Conservation (phyloP, 2,888 invertebrate genomes). For the Plebejus argus region DNA sequence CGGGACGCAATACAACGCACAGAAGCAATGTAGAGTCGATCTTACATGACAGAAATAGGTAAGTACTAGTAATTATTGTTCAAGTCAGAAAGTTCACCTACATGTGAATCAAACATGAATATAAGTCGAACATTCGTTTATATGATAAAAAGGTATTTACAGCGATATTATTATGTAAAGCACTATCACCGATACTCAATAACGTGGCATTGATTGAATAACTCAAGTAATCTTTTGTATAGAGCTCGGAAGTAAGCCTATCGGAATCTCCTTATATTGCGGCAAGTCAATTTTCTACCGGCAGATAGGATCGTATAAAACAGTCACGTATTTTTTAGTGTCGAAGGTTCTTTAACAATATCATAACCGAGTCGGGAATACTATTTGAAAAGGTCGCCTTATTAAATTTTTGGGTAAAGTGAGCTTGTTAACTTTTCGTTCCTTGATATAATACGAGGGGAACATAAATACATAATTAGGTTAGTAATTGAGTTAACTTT, state of each 20-base stretch:
- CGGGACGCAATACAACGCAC: no score
- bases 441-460: conserved; percentile 12
- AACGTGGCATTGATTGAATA: conserved; percentile 37
- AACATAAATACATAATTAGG: background rate
- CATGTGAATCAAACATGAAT: background rate
- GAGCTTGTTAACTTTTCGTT: conserved; percentile 33
- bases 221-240: conserved; percentile 39
- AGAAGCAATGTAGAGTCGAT: no score
- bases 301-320: conserved; percentile 59
- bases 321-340: conserved; percentile 75
- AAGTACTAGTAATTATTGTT: no score
- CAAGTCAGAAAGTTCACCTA: background rate
- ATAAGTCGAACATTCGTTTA: conserved; percentile 21
- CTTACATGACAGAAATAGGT: no score
- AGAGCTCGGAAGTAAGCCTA: conserved; percentile 41
- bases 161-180: conserved; percentile 13
- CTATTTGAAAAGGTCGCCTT: conserved; percentile 58
- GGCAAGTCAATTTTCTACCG: conserved; percentile 66
- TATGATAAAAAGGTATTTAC: conserved; percentile 24
- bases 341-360: conserved; percentile 66
- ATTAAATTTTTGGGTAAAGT: conserved; percentile 47
- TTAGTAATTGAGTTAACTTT: conserved; percentile 22
- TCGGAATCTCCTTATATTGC: conserved; percentile 43
- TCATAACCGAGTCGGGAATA: conserved; percentile 64
- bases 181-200: conserved; percentile 26